Base-by-base conservation (phyloP, 2,888 invertebrate genomes). In the Chrysopilus asiliformis region DNA sequence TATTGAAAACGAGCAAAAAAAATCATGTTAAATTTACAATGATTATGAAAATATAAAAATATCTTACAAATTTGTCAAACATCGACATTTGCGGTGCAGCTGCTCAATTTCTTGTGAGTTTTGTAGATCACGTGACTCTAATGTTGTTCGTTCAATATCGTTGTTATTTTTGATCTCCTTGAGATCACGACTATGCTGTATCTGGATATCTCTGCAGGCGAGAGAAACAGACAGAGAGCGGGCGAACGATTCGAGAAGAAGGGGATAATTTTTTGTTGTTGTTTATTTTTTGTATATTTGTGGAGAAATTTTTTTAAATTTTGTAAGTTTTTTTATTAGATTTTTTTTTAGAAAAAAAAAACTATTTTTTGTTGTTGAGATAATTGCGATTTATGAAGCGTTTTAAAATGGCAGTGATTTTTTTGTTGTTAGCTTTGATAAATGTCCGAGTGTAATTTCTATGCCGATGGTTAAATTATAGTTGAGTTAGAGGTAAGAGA, bases 1-100 rank as follows among this genome's bases (percentile, higher is more conserved):
- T 27, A 9, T 22, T 22, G 24, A 22, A 9, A 7, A 22, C 24
- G 9, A 9, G 24, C 7, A 22, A 26, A 12, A n/a, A n/a, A n/a
- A 6, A 22, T 22, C 8, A 22, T 9, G 10, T 12, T 4, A 26
- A 26, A 26, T 7, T 26, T 4, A 12, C 13, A 4, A 26, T n/a
- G n/a, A n/a, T 29, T 3, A 26, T 27, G 10, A 26, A 30, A 39
- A 35, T 19, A n/a, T 24, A 20, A 9, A 12, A 19, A 17, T 24
- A 34, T 65, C 69, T 68, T 61, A 70, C 68, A 71, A 52, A 58
- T 71, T 71, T 15, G 70, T 70, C 39, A 71, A 56, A 48, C 70
- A 70, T 45, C 65, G 65, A 49, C 70, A 70, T 48, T 70, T 70
- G 43, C 67, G 58, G 48, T 71, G 70, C 44, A 71, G 54, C 47